Base-by-base conservation (phyloP, 2,113 vertebrate genomes). In the Cyanoramphus novaezelandiae region DNA sequence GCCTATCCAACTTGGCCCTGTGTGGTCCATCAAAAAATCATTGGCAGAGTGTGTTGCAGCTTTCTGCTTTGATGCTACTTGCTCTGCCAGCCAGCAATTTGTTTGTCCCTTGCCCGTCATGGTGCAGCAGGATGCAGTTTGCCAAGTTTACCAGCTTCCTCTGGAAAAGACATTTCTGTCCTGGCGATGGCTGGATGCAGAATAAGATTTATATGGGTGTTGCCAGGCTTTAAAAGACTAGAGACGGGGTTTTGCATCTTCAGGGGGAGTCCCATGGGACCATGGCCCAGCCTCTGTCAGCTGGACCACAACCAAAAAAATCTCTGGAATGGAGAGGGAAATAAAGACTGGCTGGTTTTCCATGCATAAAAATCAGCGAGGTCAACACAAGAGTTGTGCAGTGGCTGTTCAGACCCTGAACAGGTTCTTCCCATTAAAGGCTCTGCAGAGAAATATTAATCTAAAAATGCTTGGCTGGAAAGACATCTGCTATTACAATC, bases 61-160 rank as follows among this genome's bases (percentile, higher is more conserved):
- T 86, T 86, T 94, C 65, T 89, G 11, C 64, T 92, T 91, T 43
- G 43, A 74, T 82, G 23, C 10, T 82, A 7, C 43, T 78, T 84
- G 31, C 52, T 84, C 65, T 94, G 43, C 62, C 55, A 84, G 74
- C 9, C 3, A 49, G n/a, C 13, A 37, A 84, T 83, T 91, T 89
- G 53, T 31, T 86, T 46, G 57, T 67, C 13, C 21, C 4, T 1
- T 39, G 17, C 33, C 41, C 2, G 13, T 83, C 0, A 0, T 21
- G 19, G 18, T 70, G 39, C n/a, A 74, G 59, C 20, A 67, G 43
- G 50, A 60, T 53, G 17, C 6, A 2, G 11, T 63, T 52, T 70
- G 69, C 64, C 60, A 84, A 75, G n/a, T 35, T 91, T 62, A 67
- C 75, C 70, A 81, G 8, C 37, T 83, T 91, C 21, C 41, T 81